Evolutionary conservation across 2,888 invertebrate genomes (phyloP).

Genomic region (Alentia gelatinosa): DNA sequence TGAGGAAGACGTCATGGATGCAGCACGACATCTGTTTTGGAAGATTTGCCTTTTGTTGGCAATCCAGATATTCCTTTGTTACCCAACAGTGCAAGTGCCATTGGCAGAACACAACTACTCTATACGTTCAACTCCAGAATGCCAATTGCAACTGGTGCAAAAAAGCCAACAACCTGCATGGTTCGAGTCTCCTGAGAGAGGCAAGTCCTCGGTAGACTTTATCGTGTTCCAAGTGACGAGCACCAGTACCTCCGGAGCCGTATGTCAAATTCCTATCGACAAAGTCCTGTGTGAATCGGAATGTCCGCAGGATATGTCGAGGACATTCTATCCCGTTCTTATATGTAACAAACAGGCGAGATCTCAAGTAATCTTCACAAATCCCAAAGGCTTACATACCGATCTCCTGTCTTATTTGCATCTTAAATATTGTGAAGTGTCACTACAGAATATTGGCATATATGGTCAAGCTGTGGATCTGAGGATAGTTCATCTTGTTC

Average conservation of each 20-base stretch:
- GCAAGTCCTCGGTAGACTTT: no score
- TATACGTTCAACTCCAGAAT: no score
- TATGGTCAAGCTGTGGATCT: not conserved
- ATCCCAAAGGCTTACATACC: not conserved
- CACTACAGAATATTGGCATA: not conserved
- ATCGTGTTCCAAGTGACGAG: no score
- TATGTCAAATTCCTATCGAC: not conserved
- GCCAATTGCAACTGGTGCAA: no score
- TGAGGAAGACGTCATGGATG: no score
- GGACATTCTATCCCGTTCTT: not conserved
- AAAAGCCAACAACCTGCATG: no score
- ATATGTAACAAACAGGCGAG: not conserved
- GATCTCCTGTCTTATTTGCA: not conserved
- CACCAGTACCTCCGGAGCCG: not conserved
- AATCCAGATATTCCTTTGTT: no score
- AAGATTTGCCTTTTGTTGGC: no score
- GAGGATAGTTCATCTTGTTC: not conserved
- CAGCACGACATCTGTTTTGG: no score
- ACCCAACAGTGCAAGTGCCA: no score
- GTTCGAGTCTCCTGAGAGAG: no score
- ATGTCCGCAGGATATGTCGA: not conserved
- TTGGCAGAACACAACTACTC: no score
- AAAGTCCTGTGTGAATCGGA: not conserved
- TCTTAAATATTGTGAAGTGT: not conserved
- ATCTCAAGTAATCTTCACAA: not conserved